These are phyloP conservation scores for Drosophila equinoxialis DNA, from an alignment of 1,140 invertebrate genomes.

Conservation along the genomic window DNA sequence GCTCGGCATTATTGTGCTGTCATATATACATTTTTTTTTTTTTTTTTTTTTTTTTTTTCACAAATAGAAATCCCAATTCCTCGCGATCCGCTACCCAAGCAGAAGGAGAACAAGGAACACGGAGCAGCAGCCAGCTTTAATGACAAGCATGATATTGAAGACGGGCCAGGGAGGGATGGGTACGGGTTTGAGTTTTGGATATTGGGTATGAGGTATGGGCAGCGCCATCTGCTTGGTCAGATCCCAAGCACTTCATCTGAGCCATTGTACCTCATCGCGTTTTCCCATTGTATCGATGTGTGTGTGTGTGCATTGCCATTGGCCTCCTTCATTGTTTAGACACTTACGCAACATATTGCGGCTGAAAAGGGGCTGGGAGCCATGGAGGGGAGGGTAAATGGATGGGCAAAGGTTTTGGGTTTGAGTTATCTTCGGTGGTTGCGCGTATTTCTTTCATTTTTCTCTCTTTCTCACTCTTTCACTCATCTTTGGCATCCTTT, in stretches of 20 bases:
- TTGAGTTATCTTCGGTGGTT: constrained; percentile 5
- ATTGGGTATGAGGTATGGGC: background rate
- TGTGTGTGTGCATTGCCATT: constrained; percentile 36
- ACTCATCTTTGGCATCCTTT: constrained; percentile 1
- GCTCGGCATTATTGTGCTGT: constrained; percentile 67
- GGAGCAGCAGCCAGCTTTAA: constrained; percentile 40
- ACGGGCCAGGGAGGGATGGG: constrained; percentile 18
- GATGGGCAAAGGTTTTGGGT: background rate
- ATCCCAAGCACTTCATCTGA: constrained; percentile 27
- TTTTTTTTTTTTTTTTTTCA: constrained; percentile 16
- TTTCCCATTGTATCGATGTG: constrained; percentile 36
- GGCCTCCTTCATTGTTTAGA: constrained; percentile 67
- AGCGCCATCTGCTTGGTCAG: constrained; percentile 63
- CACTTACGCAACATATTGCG: constrained; percentile 68
- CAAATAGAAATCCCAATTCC: constrained; percentile 65
- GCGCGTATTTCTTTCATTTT: constrained; percentile 12
- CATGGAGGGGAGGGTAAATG: constrained; percentile 8
- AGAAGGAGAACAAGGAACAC: constrained; percentile 27
- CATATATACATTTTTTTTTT: constrained; percentile 26
- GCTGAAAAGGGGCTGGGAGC: constrained; percentile 20
- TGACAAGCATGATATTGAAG: constrained; percentile 71
- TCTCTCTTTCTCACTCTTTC: background rate
- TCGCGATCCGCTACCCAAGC: constrained; percentile 53
- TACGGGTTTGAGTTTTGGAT: background rate
- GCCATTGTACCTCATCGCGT: constrained; percentile 51